Conservation (phyloP, 2,113 vertebrate genomes). For the Sinocyclocheilus anophthalmus region DNA sequence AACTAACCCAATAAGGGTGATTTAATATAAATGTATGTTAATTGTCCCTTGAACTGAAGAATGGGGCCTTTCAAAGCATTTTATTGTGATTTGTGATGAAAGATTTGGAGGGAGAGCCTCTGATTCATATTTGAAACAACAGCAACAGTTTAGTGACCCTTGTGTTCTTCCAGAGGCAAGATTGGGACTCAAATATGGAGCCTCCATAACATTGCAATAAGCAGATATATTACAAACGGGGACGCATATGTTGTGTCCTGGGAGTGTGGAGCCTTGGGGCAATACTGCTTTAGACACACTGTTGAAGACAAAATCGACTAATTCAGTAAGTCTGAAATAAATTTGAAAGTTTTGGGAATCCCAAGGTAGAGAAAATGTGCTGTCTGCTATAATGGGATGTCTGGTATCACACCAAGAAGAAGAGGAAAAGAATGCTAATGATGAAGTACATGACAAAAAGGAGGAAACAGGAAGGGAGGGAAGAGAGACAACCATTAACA, state of each 20-base stretch:
- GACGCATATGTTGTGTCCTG: background rate
- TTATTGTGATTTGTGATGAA: background rate
- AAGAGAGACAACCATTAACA: conserved; percentile 20
- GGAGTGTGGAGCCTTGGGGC: background rate
- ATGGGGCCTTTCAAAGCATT: background rate
- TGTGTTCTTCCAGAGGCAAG: background rate
- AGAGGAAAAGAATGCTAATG: conserved; percentile 27
- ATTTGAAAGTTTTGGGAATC: background rate
- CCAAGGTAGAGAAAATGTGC: conserved; percentile 1
- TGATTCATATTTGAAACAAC: background rate
- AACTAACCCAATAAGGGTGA: background rate
- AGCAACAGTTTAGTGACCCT: background rate
- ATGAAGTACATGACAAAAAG: conserved; percentile 36
- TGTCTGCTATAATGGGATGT: conserved; percentile 18
- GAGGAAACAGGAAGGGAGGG: background rate
- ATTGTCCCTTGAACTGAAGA: background rate
- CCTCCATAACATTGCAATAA: background rate
- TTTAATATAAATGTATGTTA: background rate
- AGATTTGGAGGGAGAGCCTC: background rate
- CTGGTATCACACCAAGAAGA: conserved; percentile 19
- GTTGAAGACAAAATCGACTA: background rate
- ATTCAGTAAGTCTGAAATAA: background rate
- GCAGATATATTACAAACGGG: background rate
- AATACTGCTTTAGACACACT: background rate
- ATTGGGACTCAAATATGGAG: background rate